Conservation (phyloP, 2,797 vertebrate species). For the Hypotaenidia okinawae region DNA sequence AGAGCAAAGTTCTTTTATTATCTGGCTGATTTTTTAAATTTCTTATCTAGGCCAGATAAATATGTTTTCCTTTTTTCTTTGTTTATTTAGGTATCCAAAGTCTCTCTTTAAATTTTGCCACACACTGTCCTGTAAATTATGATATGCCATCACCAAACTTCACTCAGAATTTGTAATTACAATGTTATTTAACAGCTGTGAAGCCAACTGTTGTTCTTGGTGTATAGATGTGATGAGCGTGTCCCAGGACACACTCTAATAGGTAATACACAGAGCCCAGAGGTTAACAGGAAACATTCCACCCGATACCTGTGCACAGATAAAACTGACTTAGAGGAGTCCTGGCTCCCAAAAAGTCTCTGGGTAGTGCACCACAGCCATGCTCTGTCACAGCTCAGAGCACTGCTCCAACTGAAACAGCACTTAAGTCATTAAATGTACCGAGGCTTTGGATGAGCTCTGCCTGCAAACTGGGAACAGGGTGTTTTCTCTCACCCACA, state of each 20-base stretch:
- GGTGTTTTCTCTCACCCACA: rapidly evolving
- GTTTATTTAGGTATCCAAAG: neutral
- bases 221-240: neutral
- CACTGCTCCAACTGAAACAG: neutral
- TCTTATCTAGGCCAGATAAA: neutral
- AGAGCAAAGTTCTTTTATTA: neutral
- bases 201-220: neutral
- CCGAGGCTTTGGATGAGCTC: neutral
- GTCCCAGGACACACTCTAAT: neutral
- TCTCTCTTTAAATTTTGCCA: neutral
- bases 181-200: neutral
- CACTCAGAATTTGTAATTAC: neutral
- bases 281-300: neutral
- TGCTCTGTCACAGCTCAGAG: neutral
- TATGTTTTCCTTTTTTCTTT: neutral
- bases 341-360: neutral
- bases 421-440: rapidly evolving
- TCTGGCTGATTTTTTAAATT: neutral
- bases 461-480: rapidly evolving
- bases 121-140: neutral
- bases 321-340: neutral
- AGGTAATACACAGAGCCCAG: neutral
- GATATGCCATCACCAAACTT: neutral
- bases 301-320: neutral
- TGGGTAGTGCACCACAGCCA: rapidly evolving